These are phyloP conservation scores for Tanytarsus gracilentus DNA, from an alignment of 2,888 invertebrate genomes.

Conservation along the genomic window DNA sequence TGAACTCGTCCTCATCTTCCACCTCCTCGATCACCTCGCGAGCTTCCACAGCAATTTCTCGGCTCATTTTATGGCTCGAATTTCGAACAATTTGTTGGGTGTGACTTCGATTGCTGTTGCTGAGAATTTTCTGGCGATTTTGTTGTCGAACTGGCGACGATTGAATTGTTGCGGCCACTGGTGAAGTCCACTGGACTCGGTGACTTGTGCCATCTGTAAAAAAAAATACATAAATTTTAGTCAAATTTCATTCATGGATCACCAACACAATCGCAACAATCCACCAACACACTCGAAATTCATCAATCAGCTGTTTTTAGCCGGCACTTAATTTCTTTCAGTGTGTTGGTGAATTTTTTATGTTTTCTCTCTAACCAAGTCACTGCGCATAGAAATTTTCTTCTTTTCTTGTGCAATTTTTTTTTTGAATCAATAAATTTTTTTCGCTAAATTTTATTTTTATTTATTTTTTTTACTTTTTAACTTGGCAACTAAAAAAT, in stretches of 20 bases:
- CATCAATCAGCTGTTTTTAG: conserved; percentile 24
- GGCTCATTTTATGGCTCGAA: no score
- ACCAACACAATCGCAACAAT: neutral
- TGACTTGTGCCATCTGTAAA: neutral
- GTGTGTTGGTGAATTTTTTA: no score
- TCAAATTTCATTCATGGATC: neutral
- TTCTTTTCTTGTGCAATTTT: no score
- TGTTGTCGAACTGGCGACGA: neutral
- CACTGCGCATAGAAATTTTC: no score
- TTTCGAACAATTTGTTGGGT: no score
- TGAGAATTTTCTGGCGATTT: neutral
- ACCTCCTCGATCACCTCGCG: neutral
- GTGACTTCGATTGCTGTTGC: no score
- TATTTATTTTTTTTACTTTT: no score
- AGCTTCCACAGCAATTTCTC: no score
- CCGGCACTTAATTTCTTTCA: neutral
- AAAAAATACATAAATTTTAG: neutral
- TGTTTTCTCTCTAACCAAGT: conserved; percentile 4
- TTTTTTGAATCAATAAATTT: no score
- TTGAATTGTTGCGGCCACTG: neutral
- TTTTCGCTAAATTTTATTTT: no score
- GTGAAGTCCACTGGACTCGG: neutral
- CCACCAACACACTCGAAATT: conserved; percentile 10
- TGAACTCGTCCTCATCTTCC: conserved; percentile 14
- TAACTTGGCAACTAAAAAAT: no score